Percentiles rank a stretch among this genome's conserved stretches.
phyloP scores from a whole-genome alignment of 2,888 invertebrate species.

The Lypha dubia region DNA sequence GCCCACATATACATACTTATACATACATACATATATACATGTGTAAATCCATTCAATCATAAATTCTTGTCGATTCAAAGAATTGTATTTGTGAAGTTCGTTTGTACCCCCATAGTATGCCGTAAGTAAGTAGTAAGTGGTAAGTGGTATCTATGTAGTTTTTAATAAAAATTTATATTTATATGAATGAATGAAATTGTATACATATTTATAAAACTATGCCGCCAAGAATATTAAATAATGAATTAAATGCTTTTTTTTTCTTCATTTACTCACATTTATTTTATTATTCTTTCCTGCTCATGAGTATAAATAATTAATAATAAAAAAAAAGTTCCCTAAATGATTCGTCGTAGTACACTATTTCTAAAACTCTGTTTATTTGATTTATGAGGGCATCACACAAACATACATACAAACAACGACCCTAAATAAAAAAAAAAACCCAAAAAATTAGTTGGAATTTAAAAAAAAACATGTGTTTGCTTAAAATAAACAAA shows the following conservation, averaged over 20 bases:
- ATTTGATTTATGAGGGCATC: slow-evolving; percentile 35
- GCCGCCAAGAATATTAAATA: slow-evolving; percentile 69
- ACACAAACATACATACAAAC: background rate
- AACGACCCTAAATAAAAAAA: slow-evolving; percentile 6
- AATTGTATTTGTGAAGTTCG: slow-evolving; percentile 9
- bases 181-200: slow-evolving; percentile 56
- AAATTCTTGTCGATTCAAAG: slow-evolving; percentile 34
- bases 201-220: slow-evolving; percentile 53
- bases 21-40: background rate
- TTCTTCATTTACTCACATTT: slow-evolving; percentile 28
- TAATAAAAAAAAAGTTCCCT: background rate
- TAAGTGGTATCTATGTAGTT: background rate
- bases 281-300: slow-evolving; percentile 22
- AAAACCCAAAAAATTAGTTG: slow-evolving; percentile 42
- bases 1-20: background rate
- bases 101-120: slow-evolving; percentile 39
- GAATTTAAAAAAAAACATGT: slow-evolving; percentile 60
- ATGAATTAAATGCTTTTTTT: slow-evolving; percentile 49
- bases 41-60: background rate
- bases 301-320: slow-evolving; percentile 2
- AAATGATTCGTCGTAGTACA: background rate
- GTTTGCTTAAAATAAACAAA: slow-evolving; percentile 20
- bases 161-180: slow-evolving; percentile 28
- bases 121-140: background rate
- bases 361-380: slow-evolving; percentile 15